Percentiles rank a stretch among this genome's conserved stretches.
phyloP scores from a whole-genome alignment of 1,140 invertebrate genomes.

The Drosophila ohnishii region DNA sequence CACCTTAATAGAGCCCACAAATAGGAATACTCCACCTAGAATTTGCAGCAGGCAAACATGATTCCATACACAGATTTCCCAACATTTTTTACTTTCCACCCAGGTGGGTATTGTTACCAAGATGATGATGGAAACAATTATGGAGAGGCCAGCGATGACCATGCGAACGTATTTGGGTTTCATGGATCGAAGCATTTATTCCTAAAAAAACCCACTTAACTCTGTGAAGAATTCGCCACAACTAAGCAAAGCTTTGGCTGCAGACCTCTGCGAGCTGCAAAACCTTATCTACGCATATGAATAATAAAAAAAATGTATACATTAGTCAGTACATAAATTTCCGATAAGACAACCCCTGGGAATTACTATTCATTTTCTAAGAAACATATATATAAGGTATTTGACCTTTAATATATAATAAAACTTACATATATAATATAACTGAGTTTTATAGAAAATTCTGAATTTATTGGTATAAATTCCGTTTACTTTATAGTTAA shows the following conservation, averaged over 20 bases:
- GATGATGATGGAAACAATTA: constrained; percentile 15
- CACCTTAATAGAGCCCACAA: constrained; percentile 23
- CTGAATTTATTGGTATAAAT: too few species aligned
- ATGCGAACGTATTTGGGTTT: constrained; percentile 9
- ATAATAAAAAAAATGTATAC: background rate
- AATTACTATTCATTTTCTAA: background rate
- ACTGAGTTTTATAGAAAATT: background rate
- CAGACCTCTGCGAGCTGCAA: background rate
- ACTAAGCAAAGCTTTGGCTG: constrained; percentile 9
- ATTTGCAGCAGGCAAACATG: constrained; percentile 51
- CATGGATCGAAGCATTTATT: constrained; percentile 18
- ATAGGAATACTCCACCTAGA: constrained; percentile 16
- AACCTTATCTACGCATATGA: constrained; percentile 9
- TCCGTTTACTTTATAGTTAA: background rate
- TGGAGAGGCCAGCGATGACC: constrained; percentile 29
- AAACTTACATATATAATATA: background rate
- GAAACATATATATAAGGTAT: background rate
- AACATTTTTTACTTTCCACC: background rate
- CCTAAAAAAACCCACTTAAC: background rate
- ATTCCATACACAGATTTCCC: constrained; percentile 17
- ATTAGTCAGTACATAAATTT: background rate
- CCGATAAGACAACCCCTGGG: background rate
- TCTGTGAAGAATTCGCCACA: constrained; percentile 3
- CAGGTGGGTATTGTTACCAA: background rate
- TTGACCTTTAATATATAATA: background rate